A percentile compares a stretch with the other conserved stretches of the same genome.
Evolutionary conservation across 2,797 vertebrate genomes (phyloP).

Genomic region (Spatula clypeata): DNA sequence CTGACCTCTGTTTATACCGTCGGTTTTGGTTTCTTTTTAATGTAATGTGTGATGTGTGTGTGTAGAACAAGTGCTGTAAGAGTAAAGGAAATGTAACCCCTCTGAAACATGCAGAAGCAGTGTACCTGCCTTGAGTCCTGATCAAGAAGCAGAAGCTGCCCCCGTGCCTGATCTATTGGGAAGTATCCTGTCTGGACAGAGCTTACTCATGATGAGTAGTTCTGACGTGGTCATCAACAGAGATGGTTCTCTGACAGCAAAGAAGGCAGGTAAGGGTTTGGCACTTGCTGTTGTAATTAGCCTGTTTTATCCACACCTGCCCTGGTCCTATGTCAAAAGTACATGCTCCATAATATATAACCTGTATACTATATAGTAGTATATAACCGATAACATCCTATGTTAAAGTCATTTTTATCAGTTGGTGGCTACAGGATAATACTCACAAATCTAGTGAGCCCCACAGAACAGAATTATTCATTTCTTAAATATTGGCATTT

Average conservation of each 20-base stretch:
- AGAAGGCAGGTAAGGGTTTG: slow-evolving; percentile 85
- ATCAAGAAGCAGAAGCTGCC: slow-evolving; percentile 83
- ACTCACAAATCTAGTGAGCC: background rate
- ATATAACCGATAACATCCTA: accelerated
- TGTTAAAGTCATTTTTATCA: background rate
- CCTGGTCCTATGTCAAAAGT: background rate
- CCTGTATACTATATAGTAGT: too few species aligned
- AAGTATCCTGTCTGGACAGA: slow-evolving; percentile 95
- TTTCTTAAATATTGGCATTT: background rate
- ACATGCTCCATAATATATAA: background rate
- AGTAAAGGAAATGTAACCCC: slow-evolving; percentile 57
- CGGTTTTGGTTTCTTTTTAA: slow-evolving; percentile 52
- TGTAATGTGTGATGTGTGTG: slow-evolving; percentile 26
- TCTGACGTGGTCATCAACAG: slow-evolving; percentile 94
- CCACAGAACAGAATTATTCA: background rate
- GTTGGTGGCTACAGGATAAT: accelerated
- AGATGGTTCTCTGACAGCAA: slow-evolving; percentile 93
- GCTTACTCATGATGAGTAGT: slow-evolving; percentile 94
- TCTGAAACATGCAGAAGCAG: slow-evolving; percentile 79
- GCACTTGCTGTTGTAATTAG: background rate
- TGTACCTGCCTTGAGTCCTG: slow-evolving; percentile 76
- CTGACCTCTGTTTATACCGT: slow-evolving; percentile 25
- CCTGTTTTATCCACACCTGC: background rate
- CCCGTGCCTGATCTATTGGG: slow-evolving; percentile 95
- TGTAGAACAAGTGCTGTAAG: slow-evolving; percentile 65